phyloP scores from a whole-genome alignment of 2,797 vertebrate genomes.

The Esox lucius region DNA sequence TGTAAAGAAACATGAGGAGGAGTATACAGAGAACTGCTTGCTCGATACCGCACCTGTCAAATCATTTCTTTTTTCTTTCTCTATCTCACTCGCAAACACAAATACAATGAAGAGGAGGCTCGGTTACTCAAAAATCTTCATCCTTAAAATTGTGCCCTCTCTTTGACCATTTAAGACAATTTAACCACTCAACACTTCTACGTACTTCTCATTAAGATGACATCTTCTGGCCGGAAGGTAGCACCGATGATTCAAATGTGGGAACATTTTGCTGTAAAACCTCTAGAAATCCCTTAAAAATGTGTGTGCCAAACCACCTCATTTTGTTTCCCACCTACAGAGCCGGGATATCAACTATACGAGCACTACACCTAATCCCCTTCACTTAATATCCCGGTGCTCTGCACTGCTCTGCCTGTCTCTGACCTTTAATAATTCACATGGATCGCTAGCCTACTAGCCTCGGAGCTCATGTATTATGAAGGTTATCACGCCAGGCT shows the following conservation, averaged over 20 bases:
- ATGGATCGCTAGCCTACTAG: neutral
- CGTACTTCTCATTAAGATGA: too few species aligned
- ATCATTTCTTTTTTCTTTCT: neutral
- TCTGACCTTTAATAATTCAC: slow-evolving; percentile 5
- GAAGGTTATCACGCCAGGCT: neutral
- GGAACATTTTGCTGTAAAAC: too few species aligned
- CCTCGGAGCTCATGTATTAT: neutral
- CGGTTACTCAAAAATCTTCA: neutral
- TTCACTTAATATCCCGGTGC: neutral
- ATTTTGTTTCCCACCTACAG: neutral
- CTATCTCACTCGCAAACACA: neutral
- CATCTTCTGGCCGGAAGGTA: too few species aligned
- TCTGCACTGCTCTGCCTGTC: neutral
- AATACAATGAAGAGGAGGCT: neutral
- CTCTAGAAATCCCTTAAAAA: neutral
- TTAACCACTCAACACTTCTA: too few species aligned
- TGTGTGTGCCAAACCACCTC: neutral
- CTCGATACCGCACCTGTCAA: neutral
- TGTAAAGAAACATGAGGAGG: neutral
- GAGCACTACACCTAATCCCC: neutral
- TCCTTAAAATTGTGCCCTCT: too few species aligned
- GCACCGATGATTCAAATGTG: too few species aligned
- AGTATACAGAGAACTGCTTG: too few species aligned
- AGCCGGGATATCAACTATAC: neutral
- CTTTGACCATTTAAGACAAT: too few species aligned